Conservation (phyloP, 2,113 vertebrate genomes). For the Leptocoma aspasia region DNA sequence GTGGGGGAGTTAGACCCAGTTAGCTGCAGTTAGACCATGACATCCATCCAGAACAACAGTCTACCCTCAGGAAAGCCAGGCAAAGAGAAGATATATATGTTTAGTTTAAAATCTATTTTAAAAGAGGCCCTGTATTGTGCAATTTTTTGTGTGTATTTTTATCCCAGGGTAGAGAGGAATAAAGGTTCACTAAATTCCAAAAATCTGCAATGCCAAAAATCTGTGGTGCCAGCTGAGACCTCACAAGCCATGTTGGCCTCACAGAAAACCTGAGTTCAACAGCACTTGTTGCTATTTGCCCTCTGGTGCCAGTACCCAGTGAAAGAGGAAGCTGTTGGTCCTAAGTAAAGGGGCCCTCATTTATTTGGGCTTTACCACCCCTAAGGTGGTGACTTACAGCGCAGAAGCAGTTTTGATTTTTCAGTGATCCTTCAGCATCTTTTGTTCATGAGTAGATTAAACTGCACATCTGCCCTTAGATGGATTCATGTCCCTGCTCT, state of each 20-base stretch:
- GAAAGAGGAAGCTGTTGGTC: background rate
- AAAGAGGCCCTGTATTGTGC: background rate
- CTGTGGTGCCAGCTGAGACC: background rate
- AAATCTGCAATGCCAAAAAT: background rate
- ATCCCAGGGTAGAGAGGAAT: background rate
- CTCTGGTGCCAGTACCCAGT: background rate
- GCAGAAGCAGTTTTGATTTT: background rate
- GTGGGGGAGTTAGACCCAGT: background rate
- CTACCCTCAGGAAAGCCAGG: background rate
- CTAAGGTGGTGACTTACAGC: background rate
- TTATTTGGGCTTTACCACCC: background rate
- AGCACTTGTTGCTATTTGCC: background rate
- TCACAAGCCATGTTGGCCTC: background rate
- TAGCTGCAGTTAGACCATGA: background rate
- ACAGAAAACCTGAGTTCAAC: background rate
- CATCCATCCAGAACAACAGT: background rate
- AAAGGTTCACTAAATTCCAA: background rate
- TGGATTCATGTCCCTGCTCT: background rate
- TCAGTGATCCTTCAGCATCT: background rate
- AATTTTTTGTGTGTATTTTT: background rate
- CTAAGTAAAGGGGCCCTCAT: background rate
- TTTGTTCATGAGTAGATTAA: background rate
- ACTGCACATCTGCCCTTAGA: background rate
- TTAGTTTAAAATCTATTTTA: background rate
- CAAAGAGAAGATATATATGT: background rate